Conservation (phyloP, 1,140 invertebrate species). For the Ceratoteleas bidentatus region DNA sequence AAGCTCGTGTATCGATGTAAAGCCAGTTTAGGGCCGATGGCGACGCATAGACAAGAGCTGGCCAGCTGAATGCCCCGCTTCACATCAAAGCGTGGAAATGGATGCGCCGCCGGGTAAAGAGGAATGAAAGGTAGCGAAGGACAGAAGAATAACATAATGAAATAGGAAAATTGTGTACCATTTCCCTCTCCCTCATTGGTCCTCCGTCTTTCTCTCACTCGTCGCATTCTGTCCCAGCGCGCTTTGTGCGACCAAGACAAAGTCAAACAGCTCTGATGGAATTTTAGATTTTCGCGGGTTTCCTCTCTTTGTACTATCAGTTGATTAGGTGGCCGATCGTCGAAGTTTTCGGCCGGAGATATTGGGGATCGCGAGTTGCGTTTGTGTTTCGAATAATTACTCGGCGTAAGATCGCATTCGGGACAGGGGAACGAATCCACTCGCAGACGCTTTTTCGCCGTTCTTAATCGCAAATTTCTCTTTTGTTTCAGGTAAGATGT, state of each 20-base stretch:
- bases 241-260: constrained; percentile 28
- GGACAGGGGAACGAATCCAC: too few relatives aligned
- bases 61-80: constrained; percentile 65
- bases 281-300: constrained; percentile 41
- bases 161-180: constrained; percentile 64
- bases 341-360: too few relatives aligned
- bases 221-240: neutral
- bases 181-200: neutral
- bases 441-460: too few relatives aligned
- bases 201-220: constrained; percentile 31
- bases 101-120: constrained; percentile 51
- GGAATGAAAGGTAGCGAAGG: constrained; percentile 63
- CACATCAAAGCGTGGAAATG: constrained; percentile 71
- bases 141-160: constrained; percentile 59
- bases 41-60: constrained; percentile 60
- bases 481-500: too few relatives aligned
- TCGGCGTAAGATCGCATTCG: too few relatives aligned
- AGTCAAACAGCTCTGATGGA: constrained; percentile 39
- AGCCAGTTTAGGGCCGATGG: constrained; percentile 55
- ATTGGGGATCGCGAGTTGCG: constrained; percentile 15
- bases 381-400: constrained; percentile 32
- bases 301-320: constrained; percentile 26
- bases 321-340: constrained; percentile 23
- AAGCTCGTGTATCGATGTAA: constrained; percentile 69
- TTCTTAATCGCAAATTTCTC: too few relatives aligned